Evolutionary conservation across 2,113 vertebrate species (phyloP).

Genomic region (Gorsachius goisagi): DNA sequence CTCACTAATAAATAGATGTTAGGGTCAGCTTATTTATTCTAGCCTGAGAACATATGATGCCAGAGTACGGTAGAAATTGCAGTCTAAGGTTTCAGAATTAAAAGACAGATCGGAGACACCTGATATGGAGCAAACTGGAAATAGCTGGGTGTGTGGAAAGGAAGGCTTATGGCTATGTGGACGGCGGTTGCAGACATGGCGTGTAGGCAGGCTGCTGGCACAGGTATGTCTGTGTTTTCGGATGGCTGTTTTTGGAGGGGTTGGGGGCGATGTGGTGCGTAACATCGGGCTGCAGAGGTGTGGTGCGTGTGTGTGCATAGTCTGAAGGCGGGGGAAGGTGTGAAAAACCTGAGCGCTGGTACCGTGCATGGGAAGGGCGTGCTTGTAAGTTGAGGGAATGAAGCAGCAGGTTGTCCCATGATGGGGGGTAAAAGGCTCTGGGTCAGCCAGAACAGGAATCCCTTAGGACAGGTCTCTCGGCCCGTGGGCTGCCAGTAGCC

Average conservation of each 20-base stretch:
- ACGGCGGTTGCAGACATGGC: neutral
- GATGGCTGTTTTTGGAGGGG: neutral
- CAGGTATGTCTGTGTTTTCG: fast-evolving
- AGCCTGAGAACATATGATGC: neutral
- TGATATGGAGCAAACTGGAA: neutral
- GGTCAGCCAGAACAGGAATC: too few species aligned
- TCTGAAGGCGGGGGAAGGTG: neutral
- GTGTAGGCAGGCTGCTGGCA: neutral
- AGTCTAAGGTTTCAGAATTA: neutral
- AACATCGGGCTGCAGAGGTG: neutral
- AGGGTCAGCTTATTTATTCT: neutral
- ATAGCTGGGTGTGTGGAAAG: neutral
- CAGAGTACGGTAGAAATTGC: neutral
- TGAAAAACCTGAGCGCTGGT: neutral
- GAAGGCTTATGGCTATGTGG: neutral
- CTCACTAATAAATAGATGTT: neutral
- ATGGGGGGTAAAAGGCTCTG: neutral
- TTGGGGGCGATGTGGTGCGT: fast-evolving
- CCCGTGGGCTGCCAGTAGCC: neutral
- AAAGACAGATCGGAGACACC: neutral
- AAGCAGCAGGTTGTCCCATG: neutral
- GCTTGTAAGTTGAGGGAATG: too few species aligned
- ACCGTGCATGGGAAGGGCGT: neutral
- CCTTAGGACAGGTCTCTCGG: too few species aligned
- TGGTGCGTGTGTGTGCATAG: fast-evolving